phyloP scores from a whole-genome alignment of 2,888 invertebrate genomes.

The Scaptomyza cyrtandrae region DNA sequence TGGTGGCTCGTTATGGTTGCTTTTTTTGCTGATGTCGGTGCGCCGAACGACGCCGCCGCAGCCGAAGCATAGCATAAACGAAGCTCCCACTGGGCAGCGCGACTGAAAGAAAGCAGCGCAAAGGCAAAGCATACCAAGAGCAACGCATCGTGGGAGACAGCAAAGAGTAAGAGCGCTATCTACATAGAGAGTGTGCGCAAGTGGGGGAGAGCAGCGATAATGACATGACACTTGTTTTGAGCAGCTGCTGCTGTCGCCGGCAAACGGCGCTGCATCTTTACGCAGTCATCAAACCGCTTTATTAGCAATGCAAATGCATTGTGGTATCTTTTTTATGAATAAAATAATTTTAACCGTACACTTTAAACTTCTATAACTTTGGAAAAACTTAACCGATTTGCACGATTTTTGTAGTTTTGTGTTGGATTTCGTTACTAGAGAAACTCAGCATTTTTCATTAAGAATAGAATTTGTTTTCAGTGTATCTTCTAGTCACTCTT shows the following conservation, averaged over 20 bases:
- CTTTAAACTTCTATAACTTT: not conserved
- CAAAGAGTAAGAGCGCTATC: not conserved
- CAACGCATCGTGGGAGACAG: conserved; percentile 52
- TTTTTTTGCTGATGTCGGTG: conserved; percentile 35
- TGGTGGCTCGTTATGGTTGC: conserved; percentile 45
- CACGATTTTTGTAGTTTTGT: not conserved
- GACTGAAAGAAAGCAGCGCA: conserved; percentile 51
- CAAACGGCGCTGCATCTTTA: conserved; percentile 20
- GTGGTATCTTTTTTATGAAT: conserved; percentile 1
- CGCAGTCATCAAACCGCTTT: conserved; percentile 64
- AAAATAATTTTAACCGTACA: not conserved
- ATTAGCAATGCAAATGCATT: conserved; percentile 66
- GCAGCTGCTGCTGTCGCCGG: conserved; percentile 20
- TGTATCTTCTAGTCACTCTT: not conserved
- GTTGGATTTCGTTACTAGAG: too few relatives aligned
- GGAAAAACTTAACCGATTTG: not conserved
- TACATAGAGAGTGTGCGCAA: conserved; percentile 10
- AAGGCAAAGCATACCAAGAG: conserved; percentile 22
- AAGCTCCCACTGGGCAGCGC: conserved; percentile 44
- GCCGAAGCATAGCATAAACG: conserved; percentile 70
- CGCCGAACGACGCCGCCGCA: conserved; percentile 51
- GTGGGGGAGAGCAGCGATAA: conserved; percentile 49
- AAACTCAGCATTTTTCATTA: too few relatives aligned
- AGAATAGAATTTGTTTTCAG: not conserved
- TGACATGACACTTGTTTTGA: conserved; percentile 57